phyloP scores from a whole-genome alignment of 2,888 invertebrate genomes.

The Anticlea derivata region DNA sequence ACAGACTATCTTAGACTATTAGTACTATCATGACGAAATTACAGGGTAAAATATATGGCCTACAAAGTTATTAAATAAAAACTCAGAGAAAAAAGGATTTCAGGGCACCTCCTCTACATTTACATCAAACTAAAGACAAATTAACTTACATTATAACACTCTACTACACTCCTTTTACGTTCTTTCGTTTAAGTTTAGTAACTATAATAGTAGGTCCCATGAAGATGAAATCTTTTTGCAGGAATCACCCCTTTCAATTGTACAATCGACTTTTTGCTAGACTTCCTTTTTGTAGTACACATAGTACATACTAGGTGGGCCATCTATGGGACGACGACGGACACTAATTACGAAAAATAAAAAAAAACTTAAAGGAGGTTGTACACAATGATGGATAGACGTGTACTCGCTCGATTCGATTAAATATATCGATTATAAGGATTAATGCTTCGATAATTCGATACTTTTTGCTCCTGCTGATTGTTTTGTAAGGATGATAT shows the following conservation, averaged over 20 bases:
- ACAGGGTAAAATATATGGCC: too few species aligned
- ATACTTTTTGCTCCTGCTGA: conserved; percentile 54
- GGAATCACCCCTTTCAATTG: conserved; percentile 2
- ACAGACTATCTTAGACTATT: too few species aligned
- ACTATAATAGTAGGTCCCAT: conserved; percentile 1
- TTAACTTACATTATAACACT: too few species aligned
- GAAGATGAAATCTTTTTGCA: conserved; percentile 20
- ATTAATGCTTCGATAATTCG: conserved; percentile 67
- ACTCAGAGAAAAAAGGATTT: too few species aligned
- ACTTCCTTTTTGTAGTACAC: conserved; percentile 10
- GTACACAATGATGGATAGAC: conserved; percentile 58
- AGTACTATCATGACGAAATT: too few species aligned
- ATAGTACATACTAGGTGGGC: conserved; percentile 42
- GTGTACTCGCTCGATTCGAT: conserved; percentile 51
- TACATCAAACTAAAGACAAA: too few species aligned
- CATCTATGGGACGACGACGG: conserved; percentile 39
- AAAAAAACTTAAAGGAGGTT: conserved; percentile 37
- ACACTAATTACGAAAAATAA: conserved; percentile 49
- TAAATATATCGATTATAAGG: conserved; percentile 52
- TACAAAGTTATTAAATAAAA: too few species aligned
- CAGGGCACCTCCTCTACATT: too few species aligned
- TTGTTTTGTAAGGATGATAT: conserved; percentile 42
- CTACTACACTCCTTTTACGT: too few species aligned
- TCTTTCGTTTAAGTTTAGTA: neutral
- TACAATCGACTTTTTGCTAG: conserved; percentile 17